Percentiles rank a stretch among this genome's conserved stretches.
These are phyloP conservation scores for Mya arenaria DNA, from an alignment of 1,140 invertebrate species.

Conservation along the genomic window DNA sequence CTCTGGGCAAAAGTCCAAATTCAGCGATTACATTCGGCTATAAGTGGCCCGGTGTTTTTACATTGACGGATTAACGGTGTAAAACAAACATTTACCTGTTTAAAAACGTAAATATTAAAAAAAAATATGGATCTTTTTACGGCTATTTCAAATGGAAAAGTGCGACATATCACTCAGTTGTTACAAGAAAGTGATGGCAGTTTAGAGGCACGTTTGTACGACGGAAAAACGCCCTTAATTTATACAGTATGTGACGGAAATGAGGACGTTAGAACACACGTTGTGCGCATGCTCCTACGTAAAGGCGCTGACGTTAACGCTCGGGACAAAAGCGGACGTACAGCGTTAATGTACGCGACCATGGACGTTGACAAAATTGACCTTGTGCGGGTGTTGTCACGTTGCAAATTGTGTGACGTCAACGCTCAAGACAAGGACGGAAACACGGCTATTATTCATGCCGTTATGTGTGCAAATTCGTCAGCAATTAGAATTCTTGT, in stretches of 20 bases:
- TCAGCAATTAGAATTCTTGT: conserved; percentile 38
- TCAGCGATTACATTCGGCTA: no score
- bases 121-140: no score
- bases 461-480: conserved; percentile 33
- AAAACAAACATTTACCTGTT: no score
- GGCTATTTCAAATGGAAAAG: no score
- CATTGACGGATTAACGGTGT: no score
- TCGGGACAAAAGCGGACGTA: conserved; percentile 94
- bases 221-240: conserved; percentile 53
- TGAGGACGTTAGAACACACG: conserved; percentile 55
- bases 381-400: conserved; percentile 24
- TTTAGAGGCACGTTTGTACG: conserved; percentile 5
- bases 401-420: conserved; percentile 40
- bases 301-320: conserved; percentile 92
- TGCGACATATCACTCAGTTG: no score
- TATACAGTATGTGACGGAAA: conserved; percentile 50
- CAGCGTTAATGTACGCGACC: conserved; percentile 94
- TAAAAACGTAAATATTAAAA: no score
- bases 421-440: conserved; percentile 25
- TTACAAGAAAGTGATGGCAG: conserved; percentile 7
- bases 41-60: no score
- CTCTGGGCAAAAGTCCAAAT: no score
- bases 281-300: conserved; percentile 58
- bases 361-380: conserved; percentile 54
- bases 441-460: conserved; percentile 50